Percentiles rank a stretch among this genome's conserved stretches.
These are phyloP conservation scores for Colius striatus DNA, from an alignment of 2,113 vertebrate genomes.

Conservation along the genomic window DNA sequence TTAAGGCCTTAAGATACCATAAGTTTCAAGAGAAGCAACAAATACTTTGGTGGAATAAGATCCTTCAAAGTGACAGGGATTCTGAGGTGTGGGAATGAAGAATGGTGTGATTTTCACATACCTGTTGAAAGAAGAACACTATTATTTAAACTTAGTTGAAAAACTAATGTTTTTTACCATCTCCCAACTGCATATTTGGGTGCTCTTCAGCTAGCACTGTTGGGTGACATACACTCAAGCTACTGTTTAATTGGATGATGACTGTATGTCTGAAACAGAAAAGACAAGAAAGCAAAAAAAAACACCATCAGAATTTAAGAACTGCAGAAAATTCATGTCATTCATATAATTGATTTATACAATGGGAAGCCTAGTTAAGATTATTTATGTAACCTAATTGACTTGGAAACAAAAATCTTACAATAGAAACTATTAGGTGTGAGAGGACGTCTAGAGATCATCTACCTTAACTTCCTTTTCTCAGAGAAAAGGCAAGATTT, in stretches of 20 bases:
- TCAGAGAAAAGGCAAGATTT: neutral
- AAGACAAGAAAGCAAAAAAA: neutral
- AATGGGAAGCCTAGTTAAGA: neutral
- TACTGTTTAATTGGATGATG: neutral
- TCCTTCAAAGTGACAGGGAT: neutral
- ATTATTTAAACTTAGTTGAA: neutral
- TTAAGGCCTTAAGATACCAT: neutral
- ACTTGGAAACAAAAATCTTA: neutral
- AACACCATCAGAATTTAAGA: neutral
- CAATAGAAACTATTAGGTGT: neutral
- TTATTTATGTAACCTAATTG: neutral
- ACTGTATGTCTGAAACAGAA: neutral
- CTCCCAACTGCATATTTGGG: neutral
- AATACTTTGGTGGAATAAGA: neutral
- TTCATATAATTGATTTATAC: neutral
- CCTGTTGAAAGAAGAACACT: neutral
- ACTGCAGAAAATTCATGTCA: neutral
- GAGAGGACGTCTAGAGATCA: neutral
- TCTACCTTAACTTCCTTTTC: neutral
- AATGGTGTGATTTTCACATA: neutral
- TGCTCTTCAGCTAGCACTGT: neutral
- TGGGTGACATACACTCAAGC: neutral
- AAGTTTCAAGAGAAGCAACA: neutral
- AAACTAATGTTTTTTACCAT: accelerated
- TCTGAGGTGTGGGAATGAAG: neutral